These are phyloP conservation scores for Glaucopsyche alexis DNA, from an alignment of 2,888 invertebrate genomes.

Conservation along the genomic window DNA sequence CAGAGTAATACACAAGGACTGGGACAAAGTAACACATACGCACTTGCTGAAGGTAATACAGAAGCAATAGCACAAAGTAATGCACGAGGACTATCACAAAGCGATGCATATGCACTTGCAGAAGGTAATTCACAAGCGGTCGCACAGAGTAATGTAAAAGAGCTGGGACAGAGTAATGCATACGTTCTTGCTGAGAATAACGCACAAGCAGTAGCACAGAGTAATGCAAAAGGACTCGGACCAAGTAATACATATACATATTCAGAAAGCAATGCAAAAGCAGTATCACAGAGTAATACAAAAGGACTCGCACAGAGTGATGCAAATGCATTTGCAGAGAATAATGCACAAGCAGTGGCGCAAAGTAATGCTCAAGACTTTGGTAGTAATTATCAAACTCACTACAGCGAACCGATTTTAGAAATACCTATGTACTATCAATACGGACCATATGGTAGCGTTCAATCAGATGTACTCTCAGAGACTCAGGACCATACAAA, in stretches of 20 bases:
- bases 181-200: neutral
- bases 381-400: too few species aligned
- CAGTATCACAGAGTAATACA: neutral
- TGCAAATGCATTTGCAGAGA: neutral
- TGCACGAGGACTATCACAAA: neutral
- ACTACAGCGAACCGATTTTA: neutral
- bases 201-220: neutral
- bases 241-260: neutral
- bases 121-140: neutral
- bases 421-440: constrained; percentile 6
- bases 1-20: neutral
- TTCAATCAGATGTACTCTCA: too few species aligned
- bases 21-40: neutral
- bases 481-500: neutral
- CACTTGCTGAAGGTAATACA: neutral
- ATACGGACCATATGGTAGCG: neutral
- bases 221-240: neutral
- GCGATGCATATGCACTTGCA: neutral
- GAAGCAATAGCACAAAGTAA: neutral
- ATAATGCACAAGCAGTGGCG: neutral
- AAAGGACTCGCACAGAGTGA: neutral
- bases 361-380: neutral
- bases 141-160: neutral
- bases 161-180: neutral
- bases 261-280: neutral